A percentile compares a stretch with the other conserved stretches of the same genome.
Evolutionary conservation across 2,888 invertebrate genomes (phyloP).

Genomic region (Amiota mariae): DNA sequence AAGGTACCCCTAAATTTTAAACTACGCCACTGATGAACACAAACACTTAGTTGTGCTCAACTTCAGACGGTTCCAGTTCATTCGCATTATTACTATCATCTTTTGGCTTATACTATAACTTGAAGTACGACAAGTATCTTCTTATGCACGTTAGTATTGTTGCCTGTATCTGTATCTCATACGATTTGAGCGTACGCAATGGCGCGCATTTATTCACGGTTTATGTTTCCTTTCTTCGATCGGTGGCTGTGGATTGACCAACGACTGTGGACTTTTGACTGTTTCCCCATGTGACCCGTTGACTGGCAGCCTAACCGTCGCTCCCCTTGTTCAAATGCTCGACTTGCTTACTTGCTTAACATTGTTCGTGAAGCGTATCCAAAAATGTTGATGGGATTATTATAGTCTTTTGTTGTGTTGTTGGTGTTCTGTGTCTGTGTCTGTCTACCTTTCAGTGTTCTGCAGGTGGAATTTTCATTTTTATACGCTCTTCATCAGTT

Average conservation of each 20-base stretch:
- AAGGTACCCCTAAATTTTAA: too few species aligned
- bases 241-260: slow-evolving; percentile 9
- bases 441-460: slow-evolving; percentile 22
- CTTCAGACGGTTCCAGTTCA: slow-evolving; percentile 56
- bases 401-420: slow-evolving; percentile 50
- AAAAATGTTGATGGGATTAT: slow-evolving; percentile 68
- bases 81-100: slow-evolving; percentile 56
- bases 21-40: too few species aligned
- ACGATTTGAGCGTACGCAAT: neutral
- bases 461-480: slow-evolving; percentile 49
- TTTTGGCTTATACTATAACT: neutral
- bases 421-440: too few species aligned
- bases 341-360: neutral
- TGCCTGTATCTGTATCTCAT: too few species aligned
- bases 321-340: neutral
- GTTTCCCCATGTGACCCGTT: slow-evolving; percentile 1
- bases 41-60: slow-evolving; percentile 35
- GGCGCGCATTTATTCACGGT: slow-evolving; percentile 18
- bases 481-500: neutral
- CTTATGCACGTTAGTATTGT: too few species aligned
- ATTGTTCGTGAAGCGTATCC: slow-evolving; percentile 66
- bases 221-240: slow-evolving; percentile 16
- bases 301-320: neutral
- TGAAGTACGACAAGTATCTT: too few species aligned
- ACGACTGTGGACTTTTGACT: neutral